Evolutionary conservation across 2,113 vertebrate species (phyloP), one percentile per base, ranked within the genome.

Genomic region (Corvus hawaiiensis): DNA sequence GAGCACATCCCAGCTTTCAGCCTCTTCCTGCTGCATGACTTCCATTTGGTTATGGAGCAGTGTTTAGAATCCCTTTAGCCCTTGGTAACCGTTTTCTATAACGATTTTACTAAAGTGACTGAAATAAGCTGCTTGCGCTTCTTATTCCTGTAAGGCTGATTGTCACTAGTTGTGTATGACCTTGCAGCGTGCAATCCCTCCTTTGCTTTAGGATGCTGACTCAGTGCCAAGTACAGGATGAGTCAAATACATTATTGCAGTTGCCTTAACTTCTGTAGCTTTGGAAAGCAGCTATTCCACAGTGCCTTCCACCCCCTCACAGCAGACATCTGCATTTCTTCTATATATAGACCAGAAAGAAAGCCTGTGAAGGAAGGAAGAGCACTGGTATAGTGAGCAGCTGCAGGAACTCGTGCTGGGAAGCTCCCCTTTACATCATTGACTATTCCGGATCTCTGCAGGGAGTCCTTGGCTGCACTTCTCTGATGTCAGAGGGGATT

Each of bases 251-350:
- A 30, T 39, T 79, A 73, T 6, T 87, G 62, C 71, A 83, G 75
- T 58, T 13, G 8, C 43, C 43, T 89, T 62, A 66, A 48, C 66
- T 93, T 84, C 78, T 93, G 27, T 26, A 90, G 79, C 62, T 94
- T 85, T 66, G 63, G 19, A 90, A 94, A 88, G 44, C 67, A 83
- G 51, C 37, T 68, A 30, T 73, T 91, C 35, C 1, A 24, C 67
- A 64, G 43, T 52, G 71, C 32, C 17, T 90, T 76, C 82, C 88
- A 83, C 66, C n/a, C 71, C 41, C 85, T 90, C 82, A 66, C 41
- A 80, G 61, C 54, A 85, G 44, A 93, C 87, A 93, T 88, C 90
- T 95, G 92, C 90, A 93, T 90, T 93, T 94, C 58, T 66, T 88
- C 88, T 80, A 93, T 75, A 88, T 61, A 83, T 58, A 91, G 49